phyloP scores from a whole-genome alignment of 2,888 invertebrate species.

The Eilema sororculum region DNA sequence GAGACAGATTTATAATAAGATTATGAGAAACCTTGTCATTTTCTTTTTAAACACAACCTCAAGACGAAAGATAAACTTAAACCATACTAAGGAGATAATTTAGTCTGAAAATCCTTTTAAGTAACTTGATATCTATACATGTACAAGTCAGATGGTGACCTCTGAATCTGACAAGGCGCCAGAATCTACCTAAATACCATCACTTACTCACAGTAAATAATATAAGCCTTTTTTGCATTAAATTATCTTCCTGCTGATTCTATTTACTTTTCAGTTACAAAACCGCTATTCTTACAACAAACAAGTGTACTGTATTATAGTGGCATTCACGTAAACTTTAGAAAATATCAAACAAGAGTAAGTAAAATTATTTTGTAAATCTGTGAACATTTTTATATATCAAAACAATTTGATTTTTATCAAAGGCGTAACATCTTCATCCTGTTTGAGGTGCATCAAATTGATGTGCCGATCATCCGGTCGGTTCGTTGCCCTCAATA shows the following conservation, averaged over 20 bases:
- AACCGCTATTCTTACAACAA: neutral
- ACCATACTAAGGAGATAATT: neutral
- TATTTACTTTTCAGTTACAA: neutral
- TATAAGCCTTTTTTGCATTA: neutral
- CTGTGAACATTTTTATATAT: neutral
- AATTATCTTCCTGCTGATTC: neutral
- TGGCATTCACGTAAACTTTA: too few relatives aligned
- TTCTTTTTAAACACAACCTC: neutral
- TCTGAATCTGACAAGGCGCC: neutral
- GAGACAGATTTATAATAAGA: constrained; percentile 1
- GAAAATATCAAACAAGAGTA: too few relatives aligned
- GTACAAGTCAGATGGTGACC: neutral
- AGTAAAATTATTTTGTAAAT: neutral
- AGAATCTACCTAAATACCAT: neutral
- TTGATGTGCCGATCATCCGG: constrained; percentile 56
- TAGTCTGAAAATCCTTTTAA: neutral
- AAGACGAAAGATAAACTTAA: neutral
- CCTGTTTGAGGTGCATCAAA: constrained; percentile 47
- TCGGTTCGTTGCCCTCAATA: constrained; percentile 70
- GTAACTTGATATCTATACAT: constrained; percentile 1
- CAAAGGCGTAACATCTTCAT: constrained; percentile 25
- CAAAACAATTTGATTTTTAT: constrained; percentile 28
- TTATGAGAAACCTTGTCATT: constrained; percentile 2
- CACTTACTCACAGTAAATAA: neutral
- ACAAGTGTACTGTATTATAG: too few relatives aligned